Evolutionary conservation across 2,113 vertebrate species (phyloP).

Genomic region (Naja naja): DNA sequence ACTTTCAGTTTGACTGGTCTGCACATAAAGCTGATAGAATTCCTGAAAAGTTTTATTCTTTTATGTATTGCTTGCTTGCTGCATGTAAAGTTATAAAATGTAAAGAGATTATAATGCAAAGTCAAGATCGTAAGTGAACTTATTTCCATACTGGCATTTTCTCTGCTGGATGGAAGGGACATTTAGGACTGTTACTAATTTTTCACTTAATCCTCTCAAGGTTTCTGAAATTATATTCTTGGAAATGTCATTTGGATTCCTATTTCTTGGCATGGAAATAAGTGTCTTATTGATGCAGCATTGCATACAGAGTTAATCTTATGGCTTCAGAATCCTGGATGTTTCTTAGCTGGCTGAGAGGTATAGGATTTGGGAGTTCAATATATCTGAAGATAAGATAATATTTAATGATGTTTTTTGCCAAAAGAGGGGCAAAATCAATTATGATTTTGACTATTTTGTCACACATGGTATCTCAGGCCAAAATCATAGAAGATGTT

Average conservation of each 20-base stretch:
- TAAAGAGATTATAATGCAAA: not conserved
- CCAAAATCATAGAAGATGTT: not conserved
- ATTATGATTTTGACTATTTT: not conserved
- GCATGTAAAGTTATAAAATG: not conserved
- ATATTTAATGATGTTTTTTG: not conserved
- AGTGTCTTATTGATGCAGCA: not conserved
- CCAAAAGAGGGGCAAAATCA: not conserved
- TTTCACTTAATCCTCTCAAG: not conserved
- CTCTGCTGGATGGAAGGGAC: not conserved
- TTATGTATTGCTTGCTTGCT: not conserved
- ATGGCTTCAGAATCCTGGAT: not conserved
- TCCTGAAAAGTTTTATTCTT: not conserved
- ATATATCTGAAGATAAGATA: not conserved
- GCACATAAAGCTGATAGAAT: not conserved
- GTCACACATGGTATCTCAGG: not conserved
- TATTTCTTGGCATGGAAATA: not conserved
- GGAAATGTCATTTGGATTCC: not conserved
- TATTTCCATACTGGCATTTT: not conserved
- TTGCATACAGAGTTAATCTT: not conserved
- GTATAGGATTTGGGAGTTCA: not conserved
- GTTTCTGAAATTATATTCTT: not conserved
- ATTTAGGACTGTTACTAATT: not conserved
- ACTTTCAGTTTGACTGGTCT: not conserved
- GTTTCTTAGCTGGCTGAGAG: not conserved
- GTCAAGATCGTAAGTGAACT: not conserved